Conservation (phyloP, 2,797 vertebrate genomes). For the Mastacembelus armatus region DNA sequence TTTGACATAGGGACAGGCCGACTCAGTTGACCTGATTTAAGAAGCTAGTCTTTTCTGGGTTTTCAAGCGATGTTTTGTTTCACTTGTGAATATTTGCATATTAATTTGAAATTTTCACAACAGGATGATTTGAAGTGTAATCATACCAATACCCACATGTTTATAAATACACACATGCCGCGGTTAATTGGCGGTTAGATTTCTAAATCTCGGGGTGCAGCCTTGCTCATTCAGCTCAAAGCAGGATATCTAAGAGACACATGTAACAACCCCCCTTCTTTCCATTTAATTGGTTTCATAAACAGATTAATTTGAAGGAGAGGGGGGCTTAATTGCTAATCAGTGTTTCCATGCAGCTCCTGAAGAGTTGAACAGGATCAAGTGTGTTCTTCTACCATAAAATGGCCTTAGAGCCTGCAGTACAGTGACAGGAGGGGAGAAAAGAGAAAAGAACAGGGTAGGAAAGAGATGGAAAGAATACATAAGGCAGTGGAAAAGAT, state of each 20-base stretch:
- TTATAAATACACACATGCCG: constrained; percentile 75
- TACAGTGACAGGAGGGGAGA: constrained; percentile 33
- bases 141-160: constrained; percentile 66
- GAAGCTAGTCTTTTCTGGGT: constrained; percentile 45
- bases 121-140: constrained; percentile 75
- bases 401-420: constrained; percentile 73
- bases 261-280: constrained; percentile 69
- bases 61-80: constrained; percentile 45
- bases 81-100: constrained; percentile 71
- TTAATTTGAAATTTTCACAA: constrained; percentile 76
- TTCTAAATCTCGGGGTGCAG: constrained; percentile 82
- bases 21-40: constrained; percentile 74
- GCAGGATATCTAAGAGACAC: constrained; percentile 80
- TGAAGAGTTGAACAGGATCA: constrained; percentile 85
- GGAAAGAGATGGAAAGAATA: constrained; percentile 23
- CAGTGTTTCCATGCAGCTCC: constrained; percentile 80
- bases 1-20: constrained; percentile 38
- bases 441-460: constrained; percentile 16
- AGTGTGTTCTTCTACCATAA: constrained; percentile 80
- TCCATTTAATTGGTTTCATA: constrained; percentile 88
- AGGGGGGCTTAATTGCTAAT: constrained; percentile 86
- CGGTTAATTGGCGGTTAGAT: constrained; percentile 81
- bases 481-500: not conserved
- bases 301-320: constrained; percentile 88
- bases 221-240: constrained; percentile 79